Conservation (phyloP, 1,140 invertebrate genomes). For the Ridgeia piscesae region DNA sequence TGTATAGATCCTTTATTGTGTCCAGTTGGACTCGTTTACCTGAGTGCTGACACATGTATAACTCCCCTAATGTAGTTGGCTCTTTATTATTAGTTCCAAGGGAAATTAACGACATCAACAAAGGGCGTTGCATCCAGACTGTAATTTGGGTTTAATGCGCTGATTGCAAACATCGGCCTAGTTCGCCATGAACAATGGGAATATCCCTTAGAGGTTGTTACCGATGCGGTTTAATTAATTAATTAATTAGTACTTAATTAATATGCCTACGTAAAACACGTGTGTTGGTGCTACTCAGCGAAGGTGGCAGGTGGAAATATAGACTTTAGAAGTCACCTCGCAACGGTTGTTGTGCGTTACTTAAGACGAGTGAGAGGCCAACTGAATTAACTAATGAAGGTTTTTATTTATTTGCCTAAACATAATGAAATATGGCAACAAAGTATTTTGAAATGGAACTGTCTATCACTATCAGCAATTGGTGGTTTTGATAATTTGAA, state of each 20-base stretch:
- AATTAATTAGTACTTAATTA: background rate
- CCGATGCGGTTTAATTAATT: background rate
- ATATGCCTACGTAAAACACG: background rate
- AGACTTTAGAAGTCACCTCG: too few relatives aligned
- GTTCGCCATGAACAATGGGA: background rate
- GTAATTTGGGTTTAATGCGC: background rate
- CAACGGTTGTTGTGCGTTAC: too few relatives aligned
- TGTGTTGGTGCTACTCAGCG: background rate
- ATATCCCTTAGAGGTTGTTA: background rate
- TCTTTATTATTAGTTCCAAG: background rate
- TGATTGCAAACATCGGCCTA: background rate
- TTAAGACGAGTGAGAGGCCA: too few relatives aligned
- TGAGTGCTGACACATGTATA: background rate
- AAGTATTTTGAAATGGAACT: too few relatives aligned
- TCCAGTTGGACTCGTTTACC: background rate
- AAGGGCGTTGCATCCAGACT: too few relatives aligned
- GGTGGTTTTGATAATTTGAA: too few relatives aligned
- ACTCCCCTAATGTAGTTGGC: background rate
- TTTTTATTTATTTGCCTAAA: too few relatives aligned
- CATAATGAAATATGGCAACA: too few relatives aligned
- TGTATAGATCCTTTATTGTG: background rate
- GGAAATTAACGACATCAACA: background rate
- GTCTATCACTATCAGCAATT: too few relatives aligned
- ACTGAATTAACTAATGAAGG: too few relatives aligned
- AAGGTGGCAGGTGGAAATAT: background rate